Percentiles rank a stretch among this genome's conserved stretches.
phyloP scores from a whole-genome alignment of 2,888 invertebrate genomes.

The Sphecodes monilicornis region DNA sequence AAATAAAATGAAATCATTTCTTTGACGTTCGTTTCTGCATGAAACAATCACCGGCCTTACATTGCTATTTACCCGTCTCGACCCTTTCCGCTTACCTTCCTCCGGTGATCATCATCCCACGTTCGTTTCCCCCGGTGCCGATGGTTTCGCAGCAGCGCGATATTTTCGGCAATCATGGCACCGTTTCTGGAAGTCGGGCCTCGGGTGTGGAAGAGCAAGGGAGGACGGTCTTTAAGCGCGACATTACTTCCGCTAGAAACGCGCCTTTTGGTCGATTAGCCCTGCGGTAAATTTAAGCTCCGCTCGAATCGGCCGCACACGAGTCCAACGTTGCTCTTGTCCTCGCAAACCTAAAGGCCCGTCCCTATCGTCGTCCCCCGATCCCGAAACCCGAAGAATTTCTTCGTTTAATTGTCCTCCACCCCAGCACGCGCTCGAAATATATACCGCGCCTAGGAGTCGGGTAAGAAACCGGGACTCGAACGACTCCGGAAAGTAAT shows the following conservation, averaged over 20 bases:
- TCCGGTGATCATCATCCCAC: background rate
- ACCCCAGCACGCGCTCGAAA: slow-evolving; percentile 57
- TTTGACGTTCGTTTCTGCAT: background rate
- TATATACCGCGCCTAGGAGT: slow-evolving; percentile 61
- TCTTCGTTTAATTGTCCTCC: slow-evolving; percentile 81
- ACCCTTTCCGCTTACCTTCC: background rate
- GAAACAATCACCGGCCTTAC: background rate
- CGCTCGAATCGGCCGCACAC: slow-evolving; percentile 70
- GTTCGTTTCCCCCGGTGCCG: slow-evolving; percentile 24
- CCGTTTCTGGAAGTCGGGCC: slow-evolving; percentile 44
- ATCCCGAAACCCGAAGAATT: slow-evolving; percentile 75
- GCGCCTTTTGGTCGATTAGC: slow-evolving; percentile 81
- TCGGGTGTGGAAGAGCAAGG: background rate
- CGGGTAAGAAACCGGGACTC: slow-evolving; percentile 78
- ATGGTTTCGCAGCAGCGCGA: slow-evolving; percentile 39
- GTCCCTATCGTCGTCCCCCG: slow-evolving; percentile 41
- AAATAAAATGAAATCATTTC: too few species aligned
- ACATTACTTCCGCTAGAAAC: slow-evolving; percentile 80
- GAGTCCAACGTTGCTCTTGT: slow-evolving; percentile 15
- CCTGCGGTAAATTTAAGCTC: slow-evolving; percentile 78
- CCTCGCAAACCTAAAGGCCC: slow-evolving; percentile 20
- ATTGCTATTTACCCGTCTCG: background rate
- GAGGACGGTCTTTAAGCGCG: slow-evolving; percentile 64
- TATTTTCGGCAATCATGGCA: slow-evolving; percentile 72
- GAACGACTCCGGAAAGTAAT: slow-evolving; percentile 83